These are phyloP conservation scores for Bicyclus anynana DNA, from an alignment of 1,140 invertebrate genomes.

Conservation along the genomic window DNA sequence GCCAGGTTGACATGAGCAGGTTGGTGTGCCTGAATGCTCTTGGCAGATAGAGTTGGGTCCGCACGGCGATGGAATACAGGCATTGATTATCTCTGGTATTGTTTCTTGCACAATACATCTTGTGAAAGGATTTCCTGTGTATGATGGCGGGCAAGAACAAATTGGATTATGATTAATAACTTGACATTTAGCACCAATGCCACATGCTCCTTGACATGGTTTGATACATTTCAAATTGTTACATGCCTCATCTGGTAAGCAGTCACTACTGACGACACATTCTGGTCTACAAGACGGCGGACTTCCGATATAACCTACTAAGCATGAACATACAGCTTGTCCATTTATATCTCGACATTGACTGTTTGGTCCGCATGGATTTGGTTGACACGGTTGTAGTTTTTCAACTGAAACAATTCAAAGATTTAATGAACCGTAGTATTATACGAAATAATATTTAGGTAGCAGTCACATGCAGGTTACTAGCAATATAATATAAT, in stretches of 20 bases:
- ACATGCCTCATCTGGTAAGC: slow-evolving; percentile 82
- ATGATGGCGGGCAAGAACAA: slow-evolving; percentile 82
- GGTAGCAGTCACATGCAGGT: background rate
- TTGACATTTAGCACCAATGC: slow-evolving; percentile 82
- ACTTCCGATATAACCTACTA: slow-evolving; percentile 85
- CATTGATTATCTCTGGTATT: slow-evolving; percentile 69
- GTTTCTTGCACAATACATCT: slow-evolving; percentile 76
- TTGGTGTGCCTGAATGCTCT: slow-evolving; percentile 77
- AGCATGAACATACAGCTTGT: slow-evolving; percentile 84
- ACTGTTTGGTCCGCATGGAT: slow-evolving; percentile 81
- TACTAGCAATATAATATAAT: background rate
- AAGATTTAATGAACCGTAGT: background rate
- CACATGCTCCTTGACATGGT: slow-evolving; percentile 85
- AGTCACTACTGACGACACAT: slow-evolving; percentile 83
- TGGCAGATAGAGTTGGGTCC: slow-evolving; percentile 81
- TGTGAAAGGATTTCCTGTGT: slow-evolving; percentile 86
- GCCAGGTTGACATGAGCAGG: slow-evolving; percentile 79
- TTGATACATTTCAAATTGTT: slow-evolving; percentile 85
- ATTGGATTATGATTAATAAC: slow-evolving; percentile 88
- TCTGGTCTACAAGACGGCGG: slow-evolving; percentile 86
- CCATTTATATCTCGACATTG: slow-evolving; percentile 84
- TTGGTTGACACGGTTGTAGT: slow-evolving; percentile 78
- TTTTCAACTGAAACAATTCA: slow-evolving; percentile 49
- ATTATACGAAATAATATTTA: background rate
- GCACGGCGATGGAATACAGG: slow-evolving; percentile 82